Evolutionary conservation across 2,113 vertebrate genomes (phyloP).

Genomic region (Halichoeres trimaculatus): DNA sequence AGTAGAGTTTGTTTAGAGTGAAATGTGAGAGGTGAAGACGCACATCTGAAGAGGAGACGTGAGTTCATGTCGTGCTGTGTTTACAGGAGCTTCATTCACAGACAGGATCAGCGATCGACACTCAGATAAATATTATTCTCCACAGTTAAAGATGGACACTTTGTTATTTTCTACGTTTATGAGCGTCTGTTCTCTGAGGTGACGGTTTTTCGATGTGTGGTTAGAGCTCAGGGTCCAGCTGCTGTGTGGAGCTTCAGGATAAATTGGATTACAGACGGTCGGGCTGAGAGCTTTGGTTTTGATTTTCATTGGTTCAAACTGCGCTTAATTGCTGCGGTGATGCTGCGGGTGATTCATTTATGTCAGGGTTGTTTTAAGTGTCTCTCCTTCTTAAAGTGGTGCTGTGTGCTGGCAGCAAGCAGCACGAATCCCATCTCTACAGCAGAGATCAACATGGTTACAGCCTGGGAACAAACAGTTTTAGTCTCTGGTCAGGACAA

Average conservation of each 20-base stretch:
- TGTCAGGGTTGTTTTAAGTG: conserved; percentile 65
- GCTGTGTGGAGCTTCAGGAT: conserved; percentile 57
- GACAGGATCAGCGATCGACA: conserved; percentile 60
- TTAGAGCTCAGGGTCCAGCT: conserved; percentile 60
- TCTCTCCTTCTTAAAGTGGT: conserved; percentile 28
- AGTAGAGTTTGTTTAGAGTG: conserved; percentile 9
- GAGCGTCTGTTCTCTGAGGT: conserved; percentile 63
- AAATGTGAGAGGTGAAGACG: conserved; percentile 47
- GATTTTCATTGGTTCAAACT: conserved; percentile 73
- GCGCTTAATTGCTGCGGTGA: conserved; percentile 73
- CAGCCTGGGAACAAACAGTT: too few species aligned
- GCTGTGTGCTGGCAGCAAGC: conserved; percentile 14
- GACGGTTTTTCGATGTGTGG: conserved; percentile 69
- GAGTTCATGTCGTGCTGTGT: conserved; percentile 65
- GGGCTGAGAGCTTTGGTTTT: conserved; percentile 63
- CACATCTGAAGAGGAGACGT: conserved; percentile 38
- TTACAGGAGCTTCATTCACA: conserved; percentile 77
- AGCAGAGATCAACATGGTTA: too few species aligned
- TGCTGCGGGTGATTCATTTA: conserved; percentile 68
- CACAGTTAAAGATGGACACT: conserved; percentile 63
- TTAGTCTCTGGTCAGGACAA: too few species aligned
- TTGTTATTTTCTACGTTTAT: conserved; percentile 76
- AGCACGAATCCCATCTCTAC: too few species aligned
- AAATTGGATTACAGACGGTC: conserved; percentile 68
- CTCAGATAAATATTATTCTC: conserved; percentile 79